Evolutionary conservation across 2,888 invertebrate genomes (phyloP).

Genomic region (Eurytoma adleriae): DNA sequence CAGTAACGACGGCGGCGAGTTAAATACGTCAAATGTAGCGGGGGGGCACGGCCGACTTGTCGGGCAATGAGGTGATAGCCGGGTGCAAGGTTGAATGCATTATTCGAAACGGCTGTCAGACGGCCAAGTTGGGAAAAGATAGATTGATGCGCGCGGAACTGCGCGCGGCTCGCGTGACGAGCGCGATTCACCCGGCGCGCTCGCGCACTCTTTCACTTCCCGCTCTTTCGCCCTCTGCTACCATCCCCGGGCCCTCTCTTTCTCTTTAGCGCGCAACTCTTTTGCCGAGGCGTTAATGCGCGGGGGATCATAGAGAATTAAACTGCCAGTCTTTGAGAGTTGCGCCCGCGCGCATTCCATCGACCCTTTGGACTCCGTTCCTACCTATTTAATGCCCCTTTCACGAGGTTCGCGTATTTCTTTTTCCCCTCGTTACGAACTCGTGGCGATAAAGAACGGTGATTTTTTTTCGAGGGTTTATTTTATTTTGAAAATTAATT

Average conservation of each 20-base stretch:
- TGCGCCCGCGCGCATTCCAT: slow-evolving; percentile 22
- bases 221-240: slow-evolving; percentile 44
- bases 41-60: slow-evolving; percentile 48
- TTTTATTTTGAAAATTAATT: no score
- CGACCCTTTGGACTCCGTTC: slow-evolving; percentile 30
- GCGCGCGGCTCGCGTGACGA: slow-evolving; percentile 67
- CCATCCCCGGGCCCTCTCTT: slow-evolving; percentile 34
- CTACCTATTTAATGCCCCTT: not conserved
- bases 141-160: slow-evolving; percentile 68
- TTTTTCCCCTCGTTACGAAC: no score
- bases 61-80: slow-evolving; percentile 59
- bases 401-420: no score
- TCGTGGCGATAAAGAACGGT: no score
- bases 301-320: slow-evolving; percentile 68
- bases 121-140: slow-evolving; percentile 68
- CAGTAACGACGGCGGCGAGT: slow-evolving; percentile 38
- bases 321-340: slow-evolving; percentile 63
- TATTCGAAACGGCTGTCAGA: slow-evolving; percentile 73
- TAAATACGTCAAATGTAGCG: slow-evolving; percentile 61
- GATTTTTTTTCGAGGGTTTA: not conserved
- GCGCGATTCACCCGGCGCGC: slow-evolving; percentile 56
- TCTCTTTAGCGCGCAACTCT: slow-evolving; percentile 56
- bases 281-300: slow-evolving; percentile 59
- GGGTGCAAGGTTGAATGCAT: slow-evolving; percentile 67
- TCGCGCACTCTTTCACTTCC: slow-evolving; percentile 35